Conservation (phyloP, 2,113 vertebrate species). For the Chaetura pelagica region DNA sequence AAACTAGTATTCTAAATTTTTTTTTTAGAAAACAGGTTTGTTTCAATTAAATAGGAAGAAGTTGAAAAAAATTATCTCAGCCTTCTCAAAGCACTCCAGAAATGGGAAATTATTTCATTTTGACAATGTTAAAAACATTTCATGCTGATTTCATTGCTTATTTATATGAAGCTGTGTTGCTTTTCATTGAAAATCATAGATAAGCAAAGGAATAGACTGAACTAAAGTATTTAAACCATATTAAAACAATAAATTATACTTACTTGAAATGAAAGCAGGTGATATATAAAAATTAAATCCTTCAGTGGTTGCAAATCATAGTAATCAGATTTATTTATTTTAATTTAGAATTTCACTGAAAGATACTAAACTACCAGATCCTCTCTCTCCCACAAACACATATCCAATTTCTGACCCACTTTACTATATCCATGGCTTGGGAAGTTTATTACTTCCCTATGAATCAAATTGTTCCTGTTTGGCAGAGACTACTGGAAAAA, state of each 20-base stretch:
- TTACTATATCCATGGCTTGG: neutral
- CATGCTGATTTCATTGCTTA: neutral
- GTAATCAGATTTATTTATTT: neutral
- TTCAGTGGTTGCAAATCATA: neutral
- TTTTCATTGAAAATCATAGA: neutral
- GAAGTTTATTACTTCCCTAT: constrained; percentile 41
- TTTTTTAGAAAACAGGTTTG: neutral
- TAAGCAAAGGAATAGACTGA: neutral
- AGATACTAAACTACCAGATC: neutral
- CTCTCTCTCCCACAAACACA: neutral
- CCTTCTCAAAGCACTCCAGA: neutral
- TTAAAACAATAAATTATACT: neutral
- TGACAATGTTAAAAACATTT: neutral
- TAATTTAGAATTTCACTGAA: neutral
- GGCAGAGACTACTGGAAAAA: constrained; percentile 63
- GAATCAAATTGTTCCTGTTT: constrained; percentile 59
- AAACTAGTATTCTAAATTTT: neutral
- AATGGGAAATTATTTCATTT: neutral
- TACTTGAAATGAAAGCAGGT: neutral
- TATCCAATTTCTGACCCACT: neutral
- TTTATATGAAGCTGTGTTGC: neutral
- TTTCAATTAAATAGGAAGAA: neutral
- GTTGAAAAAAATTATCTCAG: neutral
- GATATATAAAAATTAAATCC: neutral
- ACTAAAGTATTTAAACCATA: neutral